Evolutionary conservation across 2,797 vertebrate genomes (phyloP), one percentile per base, ranked within the genome.

Genomic region (Molossus alvarezi): DNA sequence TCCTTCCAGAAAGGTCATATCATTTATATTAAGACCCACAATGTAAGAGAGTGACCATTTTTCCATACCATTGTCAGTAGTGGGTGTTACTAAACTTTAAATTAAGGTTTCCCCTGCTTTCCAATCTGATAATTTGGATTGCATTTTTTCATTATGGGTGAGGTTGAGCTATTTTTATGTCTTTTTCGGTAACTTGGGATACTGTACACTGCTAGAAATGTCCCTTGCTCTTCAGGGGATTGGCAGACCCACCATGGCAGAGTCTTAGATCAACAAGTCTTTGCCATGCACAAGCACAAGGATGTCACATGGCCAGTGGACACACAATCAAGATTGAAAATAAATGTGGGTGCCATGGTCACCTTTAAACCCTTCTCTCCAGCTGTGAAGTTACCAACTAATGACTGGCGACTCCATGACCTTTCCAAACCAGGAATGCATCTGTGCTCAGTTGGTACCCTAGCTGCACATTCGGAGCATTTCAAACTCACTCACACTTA

Each of bases 401-500:
- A 76, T 14, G 17, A 75, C 72, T 76, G 33, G 25, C 71, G 77
- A 88, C 73, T 45, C 65, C 82, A 25, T 48, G 48, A 72, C 21
- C 25, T 75, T 58, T 81, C 90, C 71, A 95, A 95, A 75, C 65
- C 79, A 95, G 25, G 48, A 95, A 20, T 53, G 57, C 58, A 29
- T 77, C 23, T 94, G 96, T 27, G 55, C 79, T 87, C 79, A 6
- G 3, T 33, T 48, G 57, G 71, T 87, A 71, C 14, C 7, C 41
- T 67, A 27, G 13, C 41, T 92, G 51, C 29, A 90, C 4, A 1
- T 33, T 87, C 83, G 73, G 72, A 88, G 67, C 60, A 75, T 94
- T 97, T 96, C 57, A 83, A 89, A 79, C 82, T 65, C 62, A 72
- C 51, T 94, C 23, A 65, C 75, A 95, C 76, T 90, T 91, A 69